A percentile compares a stretch with the other conserved stretches of the same genome.
phyloP scores from a whole-genome alignment of 2,113 vertebrate species.

The Equus quagga region DNA sequence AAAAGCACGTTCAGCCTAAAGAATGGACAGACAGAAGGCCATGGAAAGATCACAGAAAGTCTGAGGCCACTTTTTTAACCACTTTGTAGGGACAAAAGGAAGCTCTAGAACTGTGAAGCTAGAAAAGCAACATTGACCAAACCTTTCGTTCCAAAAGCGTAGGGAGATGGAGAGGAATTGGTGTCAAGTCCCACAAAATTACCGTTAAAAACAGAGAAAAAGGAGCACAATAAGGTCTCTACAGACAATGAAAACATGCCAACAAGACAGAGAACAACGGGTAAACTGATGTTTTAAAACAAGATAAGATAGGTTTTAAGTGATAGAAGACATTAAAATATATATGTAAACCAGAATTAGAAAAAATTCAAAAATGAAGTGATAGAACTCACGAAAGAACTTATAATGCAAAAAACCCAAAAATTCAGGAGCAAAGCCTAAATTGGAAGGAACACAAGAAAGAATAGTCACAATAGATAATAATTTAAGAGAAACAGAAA shows the following conservation, averaged over 20 bases:
- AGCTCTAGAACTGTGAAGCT: not conserved
- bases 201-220: not conserved
- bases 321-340: not conserved
- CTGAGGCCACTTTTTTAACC: not conserved
- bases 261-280: not conserved
- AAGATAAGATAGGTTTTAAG: not conserved
- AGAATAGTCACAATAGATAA: not conserved
- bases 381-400: not conserved
- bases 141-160: not conserved
- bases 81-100: not conserved
- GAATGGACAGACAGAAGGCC: not conserved
- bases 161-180: not conserved
- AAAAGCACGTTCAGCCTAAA: not conserved
- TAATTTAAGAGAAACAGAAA: not conserved
- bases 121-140: not conserved
- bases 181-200: not conserved
- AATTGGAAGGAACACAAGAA: not conserved
- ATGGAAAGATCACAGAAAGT: not conserved
- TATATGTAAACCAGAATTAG: not conserved
- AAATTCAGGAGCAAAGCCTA: not conserved
- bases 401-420: not conserved
- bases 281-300: not conserved
- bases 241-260: not conserved
- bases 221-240: not conserved
- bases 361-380: not conserved